Conservation (phyloP, 2,888 invertebrate species). For the Oligia strigilis region DNA sequence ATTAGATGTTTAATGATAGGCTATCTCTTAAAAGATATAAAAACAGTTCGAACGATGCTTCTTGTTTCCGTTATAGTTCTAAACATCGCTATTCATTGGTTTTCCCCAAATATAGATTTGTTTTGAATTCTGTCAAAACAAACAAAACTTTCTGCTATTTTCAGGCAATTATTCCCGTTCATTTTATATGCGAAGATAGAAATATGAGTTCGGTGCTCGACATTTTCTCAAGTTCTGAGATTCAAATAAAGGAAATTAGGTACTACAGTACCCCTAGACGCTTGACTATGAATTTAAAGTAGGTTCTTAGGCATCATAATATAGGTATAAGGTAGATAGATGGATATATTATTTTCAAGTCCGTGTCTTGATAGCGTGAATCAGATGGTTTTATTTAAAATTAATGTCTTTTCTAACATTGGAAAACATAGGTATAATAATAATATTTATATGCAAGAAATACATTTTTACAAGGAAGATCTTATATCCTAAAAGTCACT, state of each 20-base stretch:
- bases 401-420: background rate
- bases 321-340: background rate
- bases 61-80: slow-evolving; percentile 49
- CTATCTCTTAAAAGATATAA: slow-evolving; percentile 30
- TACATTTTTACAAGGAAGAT: too few species aligned
- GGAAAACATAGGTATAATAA: too few species aligned
- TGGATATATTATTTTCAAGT: slow-evolving; percentile 24
- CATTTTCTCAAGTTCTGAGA: slow-evolving; percentile 46
- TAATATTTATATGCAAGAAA: too few species aligned
- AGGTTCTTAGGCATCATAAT: slow-evolving; percentile 31
- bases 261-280: slow-evolving; percentile 48
- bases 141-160: slow-evolving; percentile 27
- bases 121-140: slow-evolving; percentile 51
- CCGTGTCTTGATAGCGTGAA: background rate
- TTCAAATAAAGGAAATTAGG: slow-evolving; percentile 60
- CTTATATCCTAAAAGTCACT: too few species aligned
- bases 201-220: slow-evolving; percentile 35
- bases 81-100: slow-evolving; percentile 22
- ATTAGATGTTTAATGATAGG: slow-evolving; percentile 45
- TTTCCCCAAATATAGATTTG: slow-evolving; percentile 37
- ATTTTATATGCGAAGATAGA: slow-evolving; percentile 35
- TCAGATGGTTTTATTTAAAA: slow-evolving; percentile 4
- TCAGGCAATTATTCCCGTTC: slow-evolving; percentile 37
- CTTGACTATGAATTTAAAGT: slow-evolving; percentile 60
- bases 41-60: slow-evolving; percentile 29